A percentile compares a stretch with the other conserved stretches of the same genome.
These are phyloP conservation scores for Eueremaeus valkanovi DNA, from an alignment of 2,888 invertebrate species.

Conservation along the genomic window DNA sequence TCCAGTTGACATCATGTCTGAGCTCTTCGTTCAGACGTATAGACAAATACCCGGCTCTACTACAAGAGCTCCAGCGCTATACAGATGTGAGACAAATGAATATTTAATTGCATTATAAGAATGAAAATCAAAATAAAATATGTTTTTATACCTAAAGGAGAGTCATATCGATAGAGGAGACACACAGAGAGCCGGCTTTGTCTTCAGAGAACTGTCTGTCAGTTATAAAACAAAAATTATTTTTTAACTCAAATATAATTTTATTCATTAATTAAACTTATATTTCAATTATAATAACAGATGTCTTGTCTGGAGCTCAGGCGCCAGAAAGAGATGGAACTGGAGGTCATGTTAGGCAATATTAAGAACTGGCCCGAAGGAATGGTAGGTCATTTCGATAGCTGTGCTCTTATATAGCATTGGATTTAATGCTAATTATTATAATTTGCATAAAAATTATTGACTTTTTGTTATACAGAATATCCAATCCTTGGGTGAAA, in stretches of 20 bases:
- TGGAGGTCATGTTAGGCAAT: conserved; percentile 88
- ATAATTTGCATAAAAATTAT: no score
- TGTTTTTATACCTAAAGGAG: conserved; percentile 57
- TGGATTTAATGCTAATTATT: no score
- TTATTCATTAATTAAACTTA: neutral
- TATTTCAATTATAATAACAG: conserved; percentile 57
- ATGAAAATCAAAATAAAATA: neutral
- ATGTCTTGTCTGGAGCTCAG: conserved; percentile 78
- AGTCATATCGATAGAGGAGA: conserved; percentile 93
- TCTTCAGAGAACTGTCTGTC: conserved; percentile 92
- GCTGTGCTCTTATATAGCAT: conserved; percentile 25
- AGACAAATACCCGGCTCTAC: conserved; percentile 78
- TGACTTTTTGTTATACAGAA: conserved; percentile 54
- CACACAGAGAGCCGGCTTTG: conserved; percentile 87
- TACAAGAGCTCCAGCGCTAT: conserved; percentile 92
- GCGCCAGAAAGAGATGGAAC: conserved; percentile 89
- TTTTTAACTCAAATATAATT: no score
- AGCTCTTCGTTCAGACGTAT: conserved; percentile 92
- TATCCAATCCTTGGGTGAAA: conserved; percentile 70
- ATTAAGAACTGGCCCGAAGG: conserved; percentile 87
- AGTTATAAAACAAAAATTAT: conserved; percentile 51
- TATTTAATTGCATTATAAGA: neutral
- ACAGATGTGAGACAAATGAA: conserved; percentile 60
- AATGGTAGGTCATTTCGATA: neutral
- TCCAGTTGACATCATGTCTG: conserved; percentile 84